These are phyloP conservation scores for Campoplex capitator DNA, from an alignment of 2,888 invertebrate species.

Conservation along the genomic window DNA sequence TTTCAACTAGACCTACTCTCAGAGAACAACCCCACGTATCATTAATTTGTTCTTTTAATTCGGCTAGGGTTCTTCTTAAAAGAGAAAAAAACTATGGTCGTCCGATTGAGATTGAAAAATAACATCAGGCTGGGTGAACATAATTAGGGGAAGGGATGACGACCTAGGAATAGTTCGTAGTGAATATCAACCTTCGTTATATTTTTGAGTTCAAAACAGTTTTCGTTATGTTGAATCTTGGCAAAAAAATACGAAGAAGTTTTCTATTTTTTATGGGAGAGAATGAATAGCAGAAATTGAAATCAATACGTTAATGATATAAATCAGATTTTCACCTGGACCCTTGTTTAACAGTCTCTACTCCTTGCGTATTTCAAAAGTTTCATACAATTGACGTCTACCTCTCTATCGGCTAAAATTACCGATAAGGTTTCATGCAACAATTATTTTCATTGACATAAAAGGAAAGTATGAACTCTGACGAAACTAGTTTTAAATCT, in stretches of 20 bases:
- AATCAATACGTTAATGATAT: too few relatives aligned
- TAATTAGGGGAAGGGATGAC: neutral
- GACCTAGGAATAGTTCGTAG: too few relatives aligned
- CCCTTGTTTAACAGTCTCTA: neutral
- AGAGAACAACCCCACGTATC: neutral
- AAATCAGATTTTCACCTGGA: too few relatives aligned
- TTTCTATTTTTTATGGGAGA: neutral
- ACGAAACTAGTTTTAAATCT: too few relatives aligned
- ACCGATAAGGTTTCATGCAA: too few relatives aligned
- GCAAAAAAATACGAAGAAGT: neutral
- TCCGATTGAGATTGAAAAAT: neutral
- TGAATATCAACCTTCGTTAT: neutral
- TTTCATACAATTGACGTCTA: too few relatives aligned
- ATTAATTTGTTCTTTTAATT: slow-evolving; percentile 3
- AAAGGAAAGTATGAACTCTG: too few relatives aligned
- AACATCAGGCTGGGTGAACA: neutral
- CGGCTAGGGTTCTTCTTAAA: neutral
- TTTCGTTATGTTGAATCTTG: neutral
- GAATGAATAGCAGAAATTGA: too few relatives aligned
- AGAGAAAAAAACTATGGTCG: neutral
- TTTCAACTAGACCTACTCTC: neutral
- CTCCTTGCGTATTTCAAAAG: too few relatives aligned
- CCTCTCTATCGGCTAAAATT: too few relatives aligned
- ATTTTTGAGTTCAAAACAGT: neutral
- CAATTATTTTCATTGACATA: too few relatives aligned